Percentiles rank a stretch among this genome's conserved stretches.
Conservation (phyloP, 2,113 vertebrate species). For the Ceyx melanurus region DNA sequence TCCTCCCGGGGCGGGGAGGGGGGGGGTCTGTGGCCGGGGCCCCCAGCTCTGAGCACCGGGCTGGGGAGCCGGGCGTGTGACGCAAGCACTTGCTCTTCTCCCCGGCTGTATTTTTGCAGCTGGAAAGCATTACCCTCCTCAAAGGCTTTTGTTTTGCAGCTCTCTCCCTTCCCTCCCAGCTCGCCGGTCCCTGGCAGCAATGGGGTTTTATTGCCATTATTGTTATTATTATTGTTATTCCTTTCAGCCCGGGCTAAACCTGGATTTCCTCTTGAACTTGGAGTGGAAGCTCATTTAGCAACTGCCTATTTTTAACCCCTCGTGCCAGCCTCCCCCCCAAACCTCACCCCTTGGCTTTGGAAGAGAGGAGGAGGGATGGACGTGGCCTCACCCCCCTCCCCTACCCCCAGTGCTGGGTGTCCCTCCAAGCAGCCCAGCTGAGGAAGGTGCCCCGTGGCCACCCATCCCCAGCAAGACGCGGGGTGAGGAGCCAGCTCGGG, state of each 20-base stretch:
- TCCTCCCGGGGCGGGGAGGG: too few species aligned
- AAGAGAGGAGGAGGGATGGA: background rate
- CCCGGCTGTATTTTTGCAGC: slow-evolving; percentile 68
- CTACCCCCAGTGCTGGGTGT: rapidly evolving
- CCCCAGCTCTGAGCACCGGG: background rate
- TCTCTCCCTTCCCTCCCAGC: slow-evolving; percentile 32
- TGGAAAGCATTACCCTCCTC: slow-evolving; percentile 69
- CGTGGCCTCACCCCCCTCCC: rapidly evolving
- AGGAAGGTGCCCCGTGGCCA: background rate
- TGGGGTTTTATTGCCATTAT: background rate
- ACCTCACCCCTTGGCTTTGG: background rate
- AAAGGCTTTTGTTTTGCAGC: slow-evolving; percentile 70
- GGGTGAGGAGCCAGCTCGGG: background rate
- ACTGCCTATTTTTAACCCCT: slow-evolving; percentile 21
- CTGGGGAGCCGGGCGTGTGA: background rate
- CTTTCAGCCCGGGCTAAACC: slow-evolving; percentile 37
- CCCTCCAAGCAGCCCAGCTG: rapidly evolving
- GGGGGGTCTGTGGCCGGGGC: background rate
- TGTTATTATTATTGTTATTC: background rate
- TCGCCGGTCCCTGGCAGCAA: background rate
- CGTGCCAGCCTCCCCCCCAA: background rate
- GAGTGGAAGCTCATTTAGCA: background rate
- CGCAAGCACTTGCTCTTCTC: slow-evolving; percentile 30
- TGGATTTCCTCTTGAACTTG: slow-evolving; percentile 41
- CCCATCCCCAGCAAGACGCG: rapidly evolving